These are phyloP conservation scores for Chymomyza costata DNA, from an alignment of 1,140 invertebrate genomes.

Conservation along the genomic window DNA sequence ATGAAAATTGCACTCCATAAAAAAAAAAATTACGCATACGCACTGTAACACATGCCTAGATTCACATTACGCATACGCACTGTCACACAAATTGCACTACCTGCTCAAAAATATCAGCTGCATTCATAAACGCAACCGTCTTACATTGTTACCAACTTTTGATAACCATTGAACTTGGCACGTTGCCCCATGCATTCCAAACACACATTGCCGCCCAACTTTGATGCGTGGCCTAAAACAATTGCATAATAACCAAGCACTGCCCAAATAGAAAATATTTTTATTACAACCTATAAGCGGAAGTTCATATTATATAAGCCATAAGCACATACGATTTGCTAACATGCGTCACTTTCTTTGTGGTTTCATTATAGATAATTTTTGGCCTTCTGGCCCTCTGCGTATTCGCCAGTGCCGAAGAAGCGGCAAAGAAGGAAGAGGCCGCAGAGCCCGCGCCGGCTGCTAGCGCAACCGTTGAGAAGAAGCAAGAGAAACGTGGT, in stretches of 20 bases:
- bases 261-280: not conserved
- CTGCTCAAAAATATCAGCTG: too few relatives aligned
- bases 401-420: constrained; percentile 74
- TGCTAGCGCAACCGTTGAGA: constrained; percentile 75
- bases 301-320: constrained; percentile 43
- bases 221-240: constrained; percentile 5
- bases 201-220: too few relatives aligned
- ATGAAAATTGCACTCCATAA: too few relatives aligned
- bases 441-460: constrained; percentile 61
- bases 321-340: too few relatives aligned
- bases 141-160: constrained; percentile 5
- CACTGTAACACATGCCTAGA: not conserved
- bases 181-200: constrained; percentile 19
- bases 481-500: constrained; percentile 85
- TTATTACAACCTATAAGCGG: constrained; percentile 50
- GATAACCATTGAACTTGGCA: constrained; percentile 55
- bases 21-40: constrained; percentile 9
- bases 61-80: constrained; percentile 46
- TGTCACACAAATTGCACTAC: constrained; percentile 15
- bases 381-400: constrained; percentile 77
- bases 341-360: constrained; percentile 1
- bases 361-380: constrained; percentile 55
- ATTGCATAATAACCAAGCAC: constrained; percentile 56
- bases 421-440: constrained; percentile 73
- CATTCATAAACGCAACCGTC: too few relatives aligned